These are phyloP conservation scores for Tetragonisca angustula DNA, from an alignment of 2,888 invertebrate species.

Conservation along the genomic window DNA sequence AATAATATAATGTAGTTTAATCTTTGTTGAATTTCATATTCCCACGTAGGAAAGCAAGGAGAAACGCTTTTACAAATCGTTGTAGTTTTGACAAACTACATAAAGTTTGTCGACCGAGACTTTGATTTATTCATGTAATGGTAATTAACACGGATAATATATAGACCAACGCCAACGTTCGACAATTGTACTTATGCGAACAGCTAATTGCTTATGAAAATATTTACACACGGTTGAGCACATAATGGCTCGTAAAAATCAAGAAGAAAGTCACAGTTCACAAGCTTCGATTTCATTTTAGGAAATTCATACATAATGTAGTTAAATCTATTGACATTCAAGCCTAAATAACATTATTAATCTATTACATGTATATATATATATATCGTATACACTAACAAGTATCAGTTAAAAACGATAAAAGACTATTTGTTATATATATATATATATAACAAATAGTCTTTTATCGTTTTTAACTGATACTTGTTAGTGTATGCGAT, in stretches of 20 bases:
- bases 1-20: not conserved
- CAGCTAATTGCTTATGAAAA: constrained; percentile 36
- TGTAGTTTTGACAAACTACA: no score
- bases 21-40: not conserved
- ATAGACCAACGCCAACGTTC: constrained; percentile 52
- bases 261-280: constrained; percentile 7
- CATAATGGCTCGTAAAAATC: constrained; percentile 1
- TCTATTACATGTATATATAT: no score
- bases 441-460: not conserved
- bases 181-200: constrained; percentile 17
- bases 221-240: constrained; percentile 25
- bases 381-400: not conserved
- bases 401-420: not conserved
- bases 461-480: not conserved
- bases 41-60: not conserved
- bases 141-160: constrained; percentile 63
- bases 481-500: not conserved
- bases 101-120: constrained; percentile 33
- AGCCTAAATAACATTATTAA: no score
- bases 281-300: not conserved
- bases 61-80: not conserved
- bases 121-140: constrained; percentile 44
- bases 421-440: not conserved
- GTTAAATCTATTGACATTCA: not conserved
- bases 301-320: not conserved